These are phyloP conservation scores for Rhyacophila evoluta DNA, from an alignment of 2,888 invertebrate genomes.

Conservation along the genomic window DNA sequence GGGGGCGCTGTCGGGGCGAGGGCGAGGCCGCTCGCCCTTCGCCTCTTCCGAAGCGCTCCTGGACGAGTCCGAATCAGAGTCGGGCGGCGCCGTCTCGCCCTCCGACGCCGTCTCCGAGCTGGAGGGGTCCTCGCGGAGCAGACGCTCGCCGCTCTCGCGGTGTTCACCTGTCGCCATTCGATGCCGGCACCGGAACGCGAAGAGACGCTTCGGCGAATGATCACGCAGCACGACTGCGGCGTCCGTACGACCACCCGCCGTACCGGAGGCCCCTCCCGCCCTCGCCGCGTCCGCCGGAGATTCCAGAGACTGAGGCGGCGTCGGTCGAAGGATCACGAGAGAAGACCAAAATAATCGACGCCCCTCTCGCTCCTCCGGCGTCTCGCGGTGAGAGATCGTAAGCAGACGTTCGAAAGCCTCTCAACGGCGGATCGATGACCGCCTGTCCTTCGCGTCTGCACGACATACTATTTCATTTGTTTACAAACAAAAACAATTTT, in stretches of 20 bases:
- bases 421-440: neutral
- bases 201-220: conserved; percentile 29
- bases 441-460: no score
- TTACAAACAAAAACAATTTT: no score
- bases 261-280: conserved; percentile 72
- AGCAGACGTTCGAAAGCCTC: neutral
- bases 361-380: neutral
- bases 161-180: conserved; percentile 55
- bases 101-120: conserved; percentile 64
- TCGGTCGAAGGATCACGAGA: neutral
- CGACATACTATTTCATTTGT: no score
- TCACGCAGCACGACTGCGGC: conserved; percentile 61
- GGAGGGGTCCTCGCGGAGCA: conserved; percentile 49
- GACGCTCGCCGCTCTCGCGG: conserved; percentile 57
- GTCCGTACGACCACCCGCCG: conserved; percentile 68
- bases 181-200: conserved; percentile 31
- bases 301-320: conserved; percentile 50
- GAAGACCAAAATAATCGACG: neutral
- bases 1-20: neutral
- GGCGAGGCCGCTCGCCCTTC: conserved; percentile 13
- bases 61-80: conserved; percentile 61
- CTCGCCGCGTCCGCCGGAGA: conserved; percentile 68
- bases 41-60: conserved; percentile 23
- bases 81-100: conserved; percentile 64
- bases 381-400: neutral